These are phyloP conservation scores for Diuraphis noxia DNA, from an alignment of 1,140 invertebrate species.

Conservation along the genomic window DNA sequence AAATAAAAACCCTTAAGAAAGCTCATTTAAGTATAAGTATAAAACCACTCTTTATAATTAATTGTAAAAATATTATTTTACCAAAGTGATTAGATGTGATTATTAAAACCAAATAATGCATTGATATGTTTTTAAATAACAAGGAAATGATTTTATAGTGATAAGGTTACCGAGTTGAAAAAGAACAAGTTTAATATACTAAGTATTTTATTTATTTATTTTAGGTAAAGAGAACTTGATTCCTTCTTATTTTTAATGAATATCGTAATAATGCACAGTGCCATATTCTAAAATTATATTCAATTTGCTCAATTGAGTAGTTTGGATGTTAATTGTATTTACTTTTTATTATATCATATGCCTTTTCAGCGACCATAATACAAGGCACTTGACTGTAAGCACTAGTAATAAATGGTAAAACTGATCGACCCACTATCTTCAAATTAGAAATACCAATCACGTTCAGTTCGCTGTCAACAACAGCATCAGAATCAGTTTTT, in stretches of 20 bases:
- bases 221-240: background rate
- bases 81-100: no score
- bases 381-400: constrained; percentile 70
- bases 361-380: constrained; percentile 74
- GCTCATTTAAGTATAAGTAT: no score
- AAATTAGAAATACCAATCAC: constrained; percentile 67
- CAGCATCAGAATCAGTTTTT: constrained; percentile 64
- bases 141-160: background rate
- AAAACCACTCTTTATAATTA: no score
- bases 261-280: background rate
- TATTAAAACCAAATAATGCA: no score
- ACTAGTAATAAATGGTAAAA: constrained; percentile 65
- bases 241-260: background rate
- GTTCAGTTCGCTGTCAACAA: constrained; percentile 66
- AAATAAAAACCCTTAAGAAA: no score
- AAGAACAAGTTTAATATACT: background rate
- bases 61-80: no score
- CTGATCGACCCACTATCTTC: constrained; percentile 73
- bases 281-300: background rate
- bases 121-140: no score
- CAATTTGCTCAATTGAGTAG: background rate
- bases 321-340: constrained; percentile 2
- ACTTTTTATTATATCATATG: constrained; percentile 67
- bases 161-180: background rate
- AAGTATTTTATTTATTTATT: constrained; percentile 12